Percentiles rank a stretch among this genome's conserved stretches.
phyloP scores from a whole-genome alignment of 2,888 invertebrate species.

The Dasysyrphus tricinctus region DNA sequence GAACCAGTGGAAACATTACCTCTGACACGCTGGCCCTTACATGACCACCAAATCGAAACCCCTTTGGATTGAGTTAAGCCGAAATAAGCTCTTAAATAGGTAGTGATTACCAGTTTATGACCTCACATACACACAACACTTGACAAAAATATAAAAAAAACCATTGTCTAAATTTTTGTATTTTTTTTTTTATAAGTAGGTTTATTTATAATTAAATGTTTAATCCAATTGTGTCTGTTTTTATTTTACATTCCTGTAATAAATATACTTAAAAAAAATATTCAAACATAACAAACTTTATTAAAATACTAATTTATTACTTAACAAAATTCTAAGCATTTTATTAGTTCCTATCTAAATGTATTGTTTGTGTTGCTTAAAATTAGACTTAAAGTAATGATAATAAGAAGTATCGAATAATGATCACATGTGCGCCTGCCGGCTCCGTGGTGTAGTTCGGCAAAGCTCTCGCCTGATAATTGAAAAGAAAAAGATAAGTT shows the following conservation, averaged over 20 bases:
- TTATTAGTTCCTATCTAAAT: slow-evolving; percentile 78
- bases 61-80: too few relatives aligned
- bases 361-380: slow-evolving; percentile 75
- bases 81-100: too few relatives aligned
- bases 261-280: slow-evolving; percentile 65
- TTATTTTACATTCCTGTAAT: slow-evolving; percentile 78
- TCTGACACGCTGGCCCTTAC: too few relatives aligned
- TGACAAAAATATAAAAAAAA: not conserved
- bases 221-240: slow-evolving; percentile 45
- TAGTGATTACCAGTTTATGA: too few relatives aligned
- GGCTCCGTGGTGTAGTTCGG: slow-evolving; percentile 85
- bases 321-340: slow-evolving; percentile 59
- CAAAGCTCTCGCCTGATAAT: slow-evolving; percentile 85
- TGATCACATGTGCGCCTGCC: slow-evolving; percentile 68
- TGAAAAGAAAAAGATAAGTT: slow-evolving; percentile 71
- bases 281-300: slow-evolving; percentile 70
- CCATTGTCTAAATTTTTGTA: not conserved
- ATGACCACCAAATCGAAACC: too few relatives aligned
- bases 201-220: slow-evolving; percentile 46
- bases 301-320: slow-evolving; percentile 68
- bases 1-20: too few relatives aligned
- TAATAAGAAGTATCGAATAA: slow-evolving; percentile 77
- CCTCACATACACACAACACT: too few relatives aligned
- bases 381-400: slow-evolving; percentile 77
- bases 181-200: slow-evolving; percentile 21